Evolutionary conservation across 2,888 invertebrate genomes (phyloP), one percentile per base, ranked within the genome.

Genomic region (Limnephilus rhombicus): DNA sequence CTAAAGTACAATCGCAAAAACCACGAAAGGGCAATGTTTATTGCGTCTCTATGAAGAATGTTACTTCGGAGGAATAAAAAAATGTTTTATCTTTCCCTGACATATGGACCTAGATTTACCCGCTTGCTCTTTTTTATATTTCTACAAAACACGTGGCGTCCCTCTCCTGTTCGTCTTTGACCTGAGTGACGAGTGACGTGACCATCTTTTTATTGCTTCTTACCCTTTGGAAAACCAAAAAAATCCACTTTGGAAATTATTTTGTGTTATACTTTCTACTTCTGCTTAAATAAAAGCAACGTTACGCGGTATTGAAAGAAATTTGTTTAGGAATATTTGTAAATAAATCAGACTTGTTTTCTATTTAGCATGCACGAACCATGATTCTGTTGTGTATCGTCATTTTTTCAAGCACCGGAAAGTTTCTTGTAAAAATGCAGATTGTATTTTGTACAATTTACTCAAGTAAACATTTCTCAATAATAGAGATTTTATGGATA

Each of bases 141-240:
- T 88, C 24, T 89, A 34, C 80, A 80, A 80, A 89, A 80, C 88
- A 80, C 31, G 29, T 89, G 80, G 80, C 80, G 80, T n/a, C 88
- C 88, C 80, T 89, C 80, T 89, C 34, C 80, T 37, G n/a, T 49
- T 29, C 90, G 85, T 68, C 85, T 41, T n/a, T 85, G 82, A 83
- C 53, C 82, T 85, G 80, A 82, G 91, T 92, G 91, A 92, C 89
- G 89, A 90, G 92, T 92, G 92, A 92, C 92, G 86, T 91, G 85
- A 92, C 91, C 91, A 86, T 85, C 86, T 90, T 91, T 92, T 92
- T 92, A 92, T 92, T 91, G 45, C 89, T 85, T 85, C 85, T 85
- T 90, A n/a, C 85, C 92, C 92, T 91, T 92, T 92, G 53, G 89
- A 85, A 92, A 86, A 85, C 29, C 34, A 9, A 68, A 31, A 80